Conservation (phyloP, 1,140 invertebrate genomes). For the Alviniconcha marisindica region DNA sequence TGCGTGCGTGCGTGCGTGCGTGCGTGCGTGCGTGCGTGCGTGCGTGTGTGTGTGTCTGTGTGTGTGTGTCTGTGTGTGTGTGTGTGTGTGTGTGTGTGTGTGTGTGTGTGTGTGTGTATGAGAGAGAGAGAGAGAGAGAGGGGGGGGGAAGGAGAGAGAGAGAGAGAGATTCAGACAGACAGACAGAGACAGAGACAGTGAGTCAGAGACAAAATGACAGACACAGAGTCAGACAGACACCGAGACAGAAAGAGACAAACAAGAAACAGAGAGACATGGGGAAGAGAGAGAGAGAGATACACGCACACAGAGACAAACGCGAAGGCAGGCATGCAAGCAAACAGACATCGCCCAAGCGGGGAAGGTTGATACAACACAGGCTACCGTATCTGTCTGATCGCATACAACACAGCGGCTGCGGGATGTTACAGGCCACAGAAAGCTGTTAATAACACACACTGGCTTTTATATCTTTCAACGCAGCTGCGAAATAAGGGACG, state of each 20-base stretch:
- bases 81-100: conserved; percentile 14
- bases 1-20: neutral
- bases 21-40: neutral
- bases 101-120: neutral
- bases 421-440: too few species aligned
- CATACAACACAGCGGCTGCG: too few species aligned
- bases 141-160: neutral
- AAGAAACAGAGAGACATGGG: neutral
- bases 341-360: too few species aligned
- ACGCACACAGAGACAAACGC: too few species aligned
- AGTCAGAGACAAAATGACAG: neutral
- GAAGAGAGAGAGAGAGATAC: neutral
- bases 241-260: neutral
- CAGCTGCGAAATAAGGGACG: too few species aligned
- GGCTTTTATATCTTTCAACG: too few species aligned
- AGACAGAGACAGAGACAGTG: neutral
- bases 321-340: too few species aligned
- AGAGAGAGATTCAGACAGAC: neutral
- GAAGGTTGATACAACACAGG: too few species aligned
- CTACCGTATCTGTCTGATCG: too few species aligned
- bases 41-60: neutral
- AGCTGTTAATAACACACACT: too few species aligned
- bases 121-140: neutral
- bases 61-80: conserved; percentile 6
- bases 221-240: neutral